Evolutionary conservation across 2,888 invertebrate genomes (phyloP), one percentile per base, ranked within the genome.

Genomic region (Auanema freiburgensis): DNA sequence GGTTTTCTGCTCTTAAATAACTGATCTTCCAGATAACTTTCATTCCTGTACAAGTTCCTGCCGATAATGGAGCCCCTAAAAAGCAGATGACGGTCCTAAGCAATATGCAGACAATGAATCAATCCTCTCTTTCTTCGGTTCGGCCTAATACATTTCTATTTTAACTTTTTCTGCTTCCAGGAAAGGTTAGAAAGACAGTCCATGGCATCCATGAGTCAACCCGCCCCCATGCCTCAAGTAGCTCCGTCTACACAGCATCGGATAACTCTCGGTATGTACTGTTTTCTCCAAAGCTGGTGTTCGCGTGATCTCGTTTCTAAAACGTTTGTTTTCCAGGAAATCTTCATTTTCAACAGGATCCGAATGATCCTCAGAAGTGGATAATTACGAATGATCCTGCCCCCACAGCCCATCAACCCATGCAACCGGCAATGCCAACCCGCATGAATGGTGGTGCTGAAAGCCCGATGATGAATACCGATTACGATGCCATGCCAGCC

Each of bases 331-430:
- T 66, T 74, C 49, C 62, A 83, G 84, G 81, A 1, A 90, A 90
- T 53, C 68, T 82, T 76, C 90, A 90, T 81, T 88, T 92, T 68
- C 91, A 91, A 79, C 90, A 91, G 80, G 92, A 92, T 79, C 90
- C 91, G 0, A 89, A 88, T 74, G 92, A 92, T 84, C 90, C 91
- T 0, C 89, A 89, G 71, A 92, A 92, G 84, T 92, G 92, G 92
- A 83, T 83, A 41, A 82, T 82, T 64, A 83, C 82, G 6, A 82
- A 82, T 62, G 82, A 83, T 46, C 56, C 57, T 14, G 24, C 24
- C 12, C 23, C 63, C 6, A 41, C 59, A 8, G 18, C 62, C n/a
- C 42, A 40, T 5, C 52, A 40, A 3, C 51, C 49, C 3, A 56
- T 60, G 59, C 62, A 62, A 52, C 56, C 56, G 33, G n/a, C 25